phyloP scores from a whole-genome alignment of 53 echinoderm and acorn worm genomes.

The Hippasteria phrygiana region DNA sequence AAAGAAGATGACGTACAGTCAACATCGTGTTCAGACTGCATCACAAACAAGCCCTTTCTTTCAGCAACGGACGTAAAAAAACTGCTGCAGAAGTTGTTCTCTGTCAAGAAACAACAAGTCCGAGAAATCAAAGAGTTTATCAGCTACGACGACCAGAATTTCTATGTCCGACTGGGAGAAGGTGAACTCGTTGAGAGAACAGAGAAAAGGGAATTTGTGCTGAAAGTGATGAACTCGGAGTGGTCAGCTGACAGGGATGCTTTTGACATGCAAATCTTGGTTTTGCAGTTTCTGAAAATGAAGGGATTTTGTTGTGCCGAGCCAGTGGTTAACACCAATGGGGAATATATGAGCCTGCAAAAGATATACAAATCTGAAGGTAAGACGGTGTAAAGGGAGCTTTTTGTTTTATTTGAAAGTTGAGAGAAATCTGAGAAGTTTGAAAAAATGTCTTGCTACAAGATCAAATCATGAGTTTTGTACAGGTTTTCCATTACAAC shows the following conservation, averaged over 20 bases:
- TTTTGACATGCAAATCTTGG: slow-evolving; percentile 46
- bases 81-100: slow-evolving; percentile 18
- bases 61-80: background rate
- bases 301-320: slow-evolving; percentile 69
- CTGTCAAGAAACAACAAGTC: background rate
- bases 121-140: slow-evolving; percentile 48
- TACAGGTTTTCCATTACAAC: too few species aligned
- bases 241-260: slow-evolving; percentile 25
- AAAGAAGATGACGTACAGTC: background rate
- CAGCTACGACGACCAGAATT: slow-evolving; percentile 76
- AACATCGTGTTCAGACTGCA: background rate
- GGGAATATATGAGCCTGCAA: slow-evolving; percentile 57
- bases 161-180: slow-evolving; percentile 46
- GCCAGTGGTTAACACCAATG: slow-evolving; percentile 44
- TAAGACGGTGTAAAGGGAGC: too few species aligned
- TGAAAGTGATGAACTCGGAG: slow-evolving; percentile 63
- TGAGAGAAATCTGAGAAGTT: too few species aligned
- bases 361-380: slow-evolving; percentile 36
- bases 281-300: slow-evolving; percentile 55
- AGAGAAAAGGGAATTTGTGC: slow-evolving; percentile 25
- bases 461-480: too few species aligned
- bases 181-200: background rate
- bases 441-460: too few species aligned
- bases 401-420: too few species aligned
- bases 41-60: slow-evolving; percentile 25